A percentile compares a stretch with the other conserved stretches of the same genome.
phyloP scores from a whole-genome alignment of 2,888 invertebrate genomes.

The Papilio protenor region DNA sequence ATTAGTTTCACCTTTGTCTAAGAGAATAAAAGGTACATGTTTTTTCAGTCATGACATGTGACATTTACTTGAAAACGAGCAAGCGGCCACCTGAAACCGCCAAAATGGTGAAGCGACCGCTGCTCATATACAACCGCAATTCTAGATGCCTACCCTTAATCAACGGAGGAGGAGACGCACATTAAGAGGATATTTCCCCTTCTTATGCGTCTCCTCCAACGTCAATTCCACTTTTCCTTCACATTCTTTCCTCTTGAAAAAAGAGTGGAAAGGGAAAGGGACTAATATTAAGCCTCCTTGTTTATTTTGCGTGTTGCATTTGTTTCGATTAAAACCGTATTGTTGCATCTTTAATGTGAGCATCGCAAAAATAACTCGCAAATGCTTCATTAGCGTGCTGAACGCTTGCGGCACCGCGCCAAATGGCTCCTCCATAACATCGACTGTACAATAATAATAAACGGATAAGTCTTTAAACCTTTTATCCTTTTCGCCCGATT shows the following conservation, averaged over 20 bases:
- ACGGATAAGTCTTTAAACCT: conserved; percentile 19
- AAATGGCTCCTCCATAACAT: conserved; percentile 23
- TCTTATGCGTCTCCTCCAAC: no score
- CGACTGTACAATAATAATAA: conserved; percentile 19
- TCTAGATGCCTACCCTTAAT: no score
- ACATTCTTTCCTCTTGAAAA: no score
- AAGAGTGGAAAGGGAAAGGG: no score
- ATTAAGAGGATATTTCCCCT: no score
- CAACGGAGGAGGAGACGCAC: no score
- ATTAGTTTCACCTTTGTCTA: neutral
- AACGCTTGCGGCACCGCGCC: conserved; percentile 29
- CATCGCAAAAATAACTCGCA: conserved; percentile 29
- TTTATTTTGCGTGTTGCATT: neutral
- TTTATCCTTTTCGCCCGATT: neutral
- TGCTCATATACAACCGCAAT: no score
- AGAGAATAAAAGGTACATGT: neutral
- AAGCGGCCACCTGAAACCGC: no score
- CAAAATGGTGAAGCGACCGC: no score
- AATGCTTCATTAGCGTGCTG: conserved; percentile 36
- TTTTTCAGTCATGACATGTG: neutral
- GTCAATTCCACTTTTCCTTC: no score
- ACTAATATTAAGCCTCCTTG: no score
- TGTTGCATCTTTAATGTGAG: conserved; percentile 11
- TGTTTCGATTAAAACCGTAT: neutral
- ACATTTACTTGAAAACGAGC: neutral